Base-by-base conservation (phyloP, 2,888 invertebrate genomes). In the Peribatodes rhomboidaria region DNA sequence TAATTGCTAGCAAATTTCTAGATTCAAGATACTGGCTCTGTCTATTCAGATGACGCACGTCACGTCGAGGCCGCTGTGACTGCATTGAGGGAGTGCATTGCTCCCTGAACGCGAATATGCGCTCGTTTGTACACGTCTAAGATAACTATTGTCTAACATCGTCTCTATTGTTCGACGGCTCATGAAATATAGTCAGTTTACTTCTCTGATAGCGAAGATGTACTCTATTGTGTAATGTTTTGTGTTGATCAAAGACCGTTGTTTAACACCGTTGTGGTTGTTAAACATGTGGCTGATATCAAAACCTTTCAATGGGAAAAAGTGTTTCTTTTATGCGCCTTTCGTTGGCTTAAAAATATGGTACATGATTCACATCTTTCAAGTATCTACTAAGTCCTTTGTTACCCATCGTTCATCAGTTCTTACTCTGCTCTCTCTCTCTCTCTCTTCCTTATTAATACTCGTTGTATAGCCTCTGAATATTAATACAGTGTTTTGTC, bases 71-170 rank as follows among this genome's bases (percentile, higher is more conserved):
- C 78, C 79, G 71, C 46, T 61, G 71, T 69, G 73, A 59, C 71
- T 82, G 81, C 80, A 76, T 75, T 76, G 72, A 72, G 61, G 50
- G 75, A 85, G 88, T 87, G 85, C 88, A 80, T 79, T 88, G 88
- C 84, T 77, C 87, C 80, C 82, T 68, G 76, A 68, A 71, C 70
- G 76, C 77, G 69, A 82, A 79, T 81, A 82, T 84, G 84, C 81
- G 82, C 73, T 81, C 84, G 81, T 83, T 81, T 80, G 80, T 78
- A 75, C 76, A 75, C 77, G 76, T 70, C 71, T 70, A 76, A 83
- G 87, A 87, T 87, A 85, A 85, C 84, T 82, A 80, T 76, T 81
- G 79, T 71, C 61, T 72, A 66, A 60, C 55, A 52, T 44, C 16
- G 50, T 16, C 49, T 46, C 62, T 60, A 65, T 65, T 60, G 65